Evolutionary conservation across 2,797 vertebrate species (phyloP).

Genomic region (Danio jaintianensis): DNA sequence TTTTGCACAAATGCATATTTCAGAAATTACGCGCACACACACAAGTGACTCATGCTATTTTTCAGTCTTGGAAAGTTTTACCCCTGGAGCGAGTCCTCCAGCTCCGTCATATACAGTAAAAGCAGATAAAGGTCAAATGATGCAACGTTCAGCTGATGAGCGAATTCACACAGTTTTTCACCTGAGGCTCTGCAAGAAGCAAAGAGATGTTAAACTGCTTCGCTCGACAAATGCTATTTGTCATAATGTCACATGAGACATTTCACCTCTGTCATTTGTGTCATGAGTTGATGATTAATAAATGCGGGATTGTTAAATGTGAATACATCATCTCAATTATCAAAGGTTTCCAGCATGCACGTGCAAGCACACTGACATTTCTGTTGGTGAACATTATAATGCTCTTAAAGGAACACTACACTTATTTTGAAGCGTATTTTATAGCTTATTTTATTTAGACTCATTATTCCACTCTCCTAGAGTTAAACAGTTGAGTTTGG

Average conservation of each 20-base stretch:
- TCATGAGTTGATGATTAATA: neutral
- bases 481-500: no score
- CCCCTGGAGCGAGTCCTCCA: neutral
- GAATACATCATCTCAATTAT: neutral
- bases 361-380: neutral
- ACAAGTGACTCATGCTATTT: neutral
- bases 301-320: neutral
- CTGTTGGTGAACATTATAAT: neutral
- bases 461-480: no score
- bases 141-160: neutral
- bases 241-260: neutral
- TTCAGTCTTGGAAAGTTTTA: neutral
- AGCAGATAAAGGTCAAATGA: constrained; percentile 13
- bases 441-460: no score
- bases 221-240: constrained; percentile 14
- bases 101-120: neutral
- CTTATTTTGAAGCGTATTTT: no score
- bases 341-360: neutral
- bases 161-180: neutral
- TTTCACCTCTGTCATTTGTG: neutral
- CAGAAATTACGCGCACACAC: neutral
- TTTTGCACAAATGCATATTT: neutral
- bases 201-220: constrained; percentile 1
- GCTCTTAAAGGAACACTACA: no score
- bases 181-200: neutral